Conservation (phyloP, 2,113 vertebrate species). For the Piprites chloris region DNA sequence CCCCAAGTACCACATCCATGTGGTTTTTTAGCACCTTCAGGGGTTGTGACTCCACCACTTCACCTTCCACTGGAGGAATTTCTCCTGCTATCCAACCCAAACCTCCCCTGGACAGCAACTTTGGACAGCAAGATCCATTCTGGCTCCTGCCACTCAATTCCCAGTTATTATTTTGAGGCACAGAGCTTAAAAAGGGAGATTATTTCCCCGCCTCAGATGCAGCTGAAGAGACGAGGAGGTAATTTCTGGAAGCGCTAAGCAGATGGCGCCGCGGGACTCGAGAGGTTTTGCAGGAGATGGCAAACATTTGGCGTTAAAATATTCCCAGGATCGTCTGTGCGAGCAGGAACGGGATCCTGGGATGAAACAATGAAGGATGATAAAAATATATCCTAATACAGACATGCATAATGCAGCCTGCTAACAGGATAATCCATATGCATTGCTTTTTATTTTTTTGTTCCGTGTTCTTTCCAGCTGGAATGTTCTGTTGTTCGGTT, state of each 20-base stretch:
- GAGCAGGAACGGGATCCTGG: not conserved
- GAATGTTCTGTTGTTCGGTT: not conserved
- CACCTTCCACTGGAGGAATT: not conserved
- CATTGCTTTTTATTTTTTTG: not conserved
- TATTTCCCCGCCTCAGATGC: not conserved
- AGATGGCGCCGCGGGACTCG: not conserved
- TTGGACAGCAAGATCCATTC: not conserved
- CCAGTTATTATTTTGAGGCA: not conserved
- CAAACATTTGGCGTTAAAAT: conserved; percentile 24
- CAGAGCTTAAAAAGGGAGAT: not conserved
- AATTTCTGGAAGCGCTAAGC: not conserved
- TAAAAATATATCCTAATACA: not conserved
- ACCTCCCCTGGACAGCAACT: not conserved
- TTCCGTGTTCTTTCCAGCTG: not conserved
- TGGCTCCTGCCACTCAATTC: not conserved
- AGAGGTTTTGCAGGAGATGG: conserved; percentile 2
- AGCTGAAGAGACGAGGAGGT: not conserved
- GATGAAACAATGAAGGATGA: not conserved
- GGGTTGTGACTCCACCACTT: not conserved
- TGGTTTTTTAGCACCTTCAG: not conserved
- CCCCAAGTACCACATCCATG: not conserved
- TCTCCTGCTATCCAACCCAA: not conserved
- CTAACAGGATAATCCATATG: rapidly evolving
- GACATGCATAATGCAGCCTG: not conserved
- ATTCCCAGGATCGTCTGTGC: not conserved